Conservation (phyloP, 37 sponge, comb jelly and placozoan genomes). For the Beroe forskalii region DNA sequence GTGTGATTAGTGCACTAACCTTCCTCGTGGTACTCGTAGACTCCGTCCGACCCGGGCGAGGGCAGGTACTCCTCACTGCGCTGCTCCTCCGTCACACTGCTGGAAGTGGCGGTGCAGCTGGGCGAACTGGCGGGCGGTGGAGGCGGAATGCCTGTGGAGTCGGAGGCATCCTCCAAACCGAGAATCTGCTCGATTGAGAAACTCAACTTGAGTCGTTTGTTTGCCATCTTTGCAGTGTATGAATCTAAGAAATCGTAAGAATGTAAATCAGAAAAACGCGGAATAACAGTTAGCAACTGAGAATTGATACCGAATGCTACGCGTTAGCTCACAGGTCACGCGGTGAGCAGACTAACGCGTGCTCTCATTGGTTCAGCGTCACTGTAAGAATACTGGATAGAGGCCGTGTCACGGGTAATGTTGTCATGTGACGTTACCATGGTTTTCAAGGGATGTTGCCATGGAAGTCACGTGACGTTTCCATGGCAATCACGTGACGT, state of each 20-base stretch:
- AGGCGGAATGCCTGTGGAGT: background rate
- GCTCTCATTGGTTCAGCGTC: no score
- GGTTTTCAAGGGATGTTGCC: no score
- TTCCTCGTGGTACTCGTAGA: background rate
- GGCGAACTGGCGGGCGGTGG: background rate
- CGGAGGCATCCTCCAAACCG: background rate
- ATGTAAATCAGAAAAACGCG: background rate
- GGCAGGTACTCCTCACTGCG: background rate
- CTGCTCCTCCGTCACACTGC: background rate
- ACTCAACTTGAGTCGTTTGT: constrained; percentile 19
- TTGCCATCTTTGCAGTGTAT: background rate
- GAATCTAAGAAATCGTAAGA: background rate
- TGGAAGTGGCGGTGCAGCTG: background rate
- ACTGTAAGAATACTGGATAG: no score
- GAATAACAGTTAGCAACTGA: no score
- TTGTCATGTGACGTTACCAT: constrained; percentile 15
- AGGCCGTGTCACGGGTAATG: no score
- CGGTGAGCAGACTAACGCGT: no score
- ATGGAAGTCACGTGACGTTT: background rate
- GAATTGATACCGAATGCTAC: no score
- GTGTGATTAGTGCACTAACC: no score
- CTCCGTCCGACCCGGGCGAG: constrained; percentile 8
- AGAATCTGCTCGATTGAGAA: constrained; percentile 47
- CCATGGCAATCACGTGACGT: constrained; percentile 25
- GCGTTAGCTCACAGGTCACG: no score